phyloP scores from a whole-genome alignment of 2,797 vertebrate genomes.

The Tiaroga cobitis region DNA sequence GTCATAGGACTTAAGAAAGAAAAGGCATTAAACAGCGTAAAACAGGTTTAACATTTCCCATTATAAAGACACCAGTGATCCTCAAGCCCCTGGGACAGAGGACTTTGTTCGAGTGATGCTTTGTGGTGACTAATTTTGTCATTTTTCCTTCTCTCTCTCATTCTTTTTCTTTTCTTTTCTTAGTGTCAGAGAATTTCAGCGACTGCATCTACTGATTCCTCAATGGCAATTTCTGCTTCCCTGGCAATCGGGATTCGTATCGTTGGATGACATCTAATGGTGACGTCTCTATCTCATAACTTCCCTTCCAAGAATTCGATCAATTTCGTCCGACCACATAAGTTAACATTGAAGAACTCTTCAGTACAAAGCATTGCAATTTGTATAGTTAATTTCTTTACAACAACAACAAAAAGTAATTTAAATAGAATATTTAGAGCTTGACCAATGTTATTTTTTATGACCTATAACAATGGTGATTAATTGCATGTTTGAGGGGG shows the following conservation, averaged over 20 bases:
- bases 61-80: conserved; percentile 71
- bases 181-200: conserved; percentile 37
- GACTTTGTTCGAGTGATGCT: conserved; percentile 62
- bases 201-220: conserved; percentile 30
- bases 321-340: background rate
- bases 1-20: conserved; percentile 64
- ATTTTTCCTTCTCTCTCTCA: conserved; percentile 46
- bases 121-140: conserved; percentile 58
- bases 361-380: background rate
- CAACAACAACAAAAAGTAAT: background rate
- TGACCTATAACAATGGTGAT: background rate
- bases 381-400: background rate
- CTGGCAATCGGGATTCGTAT: conserved; percentile 7
- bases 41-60: conserved; percentile 77
- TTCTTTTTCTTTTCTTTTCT: conserved; percentile 47
- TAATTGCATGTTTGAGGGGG: background rate
- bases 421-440: background rate
- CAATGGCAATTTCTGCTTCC: conserved; percentile 45
- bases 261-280: background rate
- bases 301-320: background rate
- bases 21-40: conserved; percentile 69
- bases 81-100: conserved; percentile 60
- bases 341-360: background rate
- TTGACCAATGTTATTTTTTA: background rate
- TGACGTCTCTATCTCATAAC: background rate